These are phyloP conservation scores for Willisornis vidua DNA, from an alignment of 2,113 vertebrate genomes.

Conservation along the genomic window DNA sequence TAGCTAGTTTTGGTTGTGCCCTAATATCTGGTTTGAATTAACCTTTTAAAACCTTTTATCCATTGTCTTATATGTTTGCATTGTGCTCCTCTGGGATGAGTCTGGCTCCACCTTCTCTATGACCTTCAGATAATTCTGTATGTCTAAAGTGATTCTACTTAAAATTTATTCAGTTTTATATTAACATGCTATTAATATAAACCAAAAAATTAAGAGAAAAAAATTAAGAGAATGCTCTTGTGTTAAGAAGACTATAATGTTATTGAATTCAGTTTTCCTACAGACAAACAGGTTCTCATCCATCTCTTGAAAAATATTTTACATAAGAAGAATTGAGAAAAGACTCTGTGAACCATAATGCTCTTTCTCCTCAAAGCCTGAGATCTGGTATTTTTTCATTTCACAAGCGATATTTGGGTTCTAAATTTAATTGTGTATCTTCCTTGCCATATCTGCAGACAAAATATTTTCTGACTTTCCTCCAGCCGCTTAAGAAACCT, in stretches of 20 bases:
- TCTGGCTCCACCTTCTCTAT: background rate
- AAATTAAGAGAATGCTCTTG: accelerated
- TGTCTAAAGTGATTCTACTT: background rate
- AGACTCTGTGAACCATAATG: background rate
- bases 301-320: background rate
- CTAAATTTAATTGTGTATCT: background rate
- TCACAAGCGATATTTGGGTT: background rate
- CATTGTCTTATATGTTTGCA: background rate
- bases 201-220: background rate
- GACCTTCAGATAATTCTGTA: background rate
- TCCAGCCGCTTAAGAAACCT: background rate
- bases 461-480: background rate
- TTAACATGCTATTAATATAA: background rate
- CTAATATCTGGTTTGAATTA: background rate
- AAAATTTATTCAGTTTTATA: background rate
- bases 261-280: background rate
- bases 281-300: background rate
- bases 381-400: background rate
- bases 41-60: background rate
- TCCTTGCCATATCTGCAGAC: background rate
- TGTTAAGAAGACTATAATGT: background rate
- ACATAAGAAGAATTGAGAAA: background rate
- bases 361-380: background rate
- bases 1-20: background rate
- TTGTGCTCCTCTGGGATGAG: background rate